A percentile compares a stretch with the other conserved stretches of the same genome.
Conservation (phyloP, 2,113 vertebrate species). For the human (Homo sapiens) region GRCh38 chr4:25865501-25866000, state of each 20-base stretch:
- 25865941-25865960: no score
- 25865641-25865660: conserved; percentile 52
- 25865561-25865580: conserved; percentile 31
- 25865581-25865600: not conserved
- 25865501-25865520: not conserved
- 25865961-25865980: no score
- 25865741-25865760: not conserved
- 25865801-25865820: no score
- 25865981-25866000: no score
- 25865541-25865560: not conserved
- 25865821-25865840: not conserved
- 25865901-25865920: not conserved
- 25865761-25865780: not conserved
- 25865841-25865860: not conserved
- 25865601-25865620: conserved; percentile 12
- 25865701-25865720: not conserved
- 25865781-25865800: not conserved
- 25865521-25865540: conserved; percentile 19
- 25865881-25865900: not conserved
- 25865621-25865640: conserved; percentile 21
- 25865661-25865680: not conserved
- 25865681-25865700: not conserved
- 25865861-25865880: not conserved
- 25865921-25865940: no score
- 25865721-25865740: not conserved